phyloP scores from a whole-genome alignment of 2,113 vertebrate genomes.

The Apus apus region DNA sequence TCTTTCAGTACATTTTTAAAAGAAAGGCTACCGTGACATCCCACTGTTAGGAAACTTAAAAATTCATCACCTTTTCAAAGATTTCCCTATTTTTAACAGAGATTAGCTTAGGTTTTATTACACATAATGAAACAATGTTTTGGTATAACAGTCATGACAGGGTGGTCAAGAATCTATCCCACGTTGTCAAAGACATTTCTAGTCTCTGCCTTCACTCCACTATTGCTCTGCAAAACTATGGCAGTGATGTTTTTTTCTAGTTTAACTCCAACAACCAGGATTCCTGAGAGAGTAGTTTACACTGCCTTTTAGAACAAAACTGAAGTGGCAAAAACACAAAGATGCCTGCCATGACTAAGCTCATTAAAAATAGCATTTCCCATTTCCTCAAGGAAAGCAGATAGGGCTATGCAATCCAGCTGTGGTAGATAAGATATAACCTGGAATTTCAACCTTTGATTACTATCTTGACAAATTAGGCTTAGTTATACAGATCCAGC shows the following conservation, averaged over 20 bases:
- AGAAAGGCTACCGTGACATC: background rate
- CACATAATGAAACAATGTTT: background rate
- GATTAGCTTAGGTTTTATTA: background rate
- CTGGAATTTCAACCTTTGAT: background rate
- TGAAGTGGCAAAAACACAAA: background rate
- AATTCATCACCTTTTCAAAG: background rate
- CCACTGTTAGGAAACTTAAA: rapidly evolving
- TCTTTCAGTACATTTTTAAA: background rate
- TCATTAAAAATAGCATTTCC: background rate
- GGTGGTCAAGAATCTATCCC: background rate
- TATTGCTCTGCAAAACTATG: background rate
- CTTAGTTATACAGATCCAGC: background rate
- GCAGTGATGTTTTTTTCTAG: background rate
- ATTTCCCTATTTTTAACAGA: background rate
- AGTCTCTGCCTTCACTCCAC: background rate
- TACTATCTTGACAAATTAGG: background rate
- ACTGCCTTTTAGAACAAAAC: background rate
- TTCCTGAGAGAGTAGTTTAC: background rate
- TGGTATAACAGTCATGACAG: background rate
- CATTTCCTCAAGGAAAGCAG: background rate
- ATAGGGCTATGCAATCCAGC: background rate
- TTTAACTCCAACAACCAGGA: background rate
- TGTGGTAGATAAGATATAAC: background rate
- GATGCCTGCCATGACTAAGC: background rate
- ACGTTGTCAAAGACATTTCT: background rate